A percentile compares a stretch with the other conserved stretches of the same genome.
phyloP scores from a whole-genome alignment of 2,888 invertebrate species.

The Sarcophaga caerulescens region DNA sequence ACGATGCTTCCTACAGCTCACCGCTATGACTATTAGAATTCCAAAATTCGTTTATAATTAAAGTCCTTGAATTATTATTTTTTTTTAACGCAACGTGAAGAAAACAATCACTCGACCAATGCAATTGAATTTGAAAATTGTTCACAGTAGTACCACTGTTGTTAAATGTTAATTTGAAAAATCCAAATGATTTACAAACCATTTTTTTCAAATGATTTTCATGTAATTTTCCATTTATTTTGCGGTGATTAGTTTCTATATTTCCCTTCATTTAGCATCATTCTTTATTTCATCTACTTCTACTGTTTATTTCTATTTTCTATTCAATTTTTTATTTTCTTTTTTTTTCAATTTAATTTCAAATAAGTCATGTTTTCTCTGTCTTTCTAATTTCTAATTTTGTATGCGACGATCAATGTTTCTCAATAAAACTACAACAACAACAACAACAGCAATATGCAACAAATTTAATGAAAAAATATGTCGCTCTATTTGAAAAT shows the following conservation, averaged over 20 bases:
- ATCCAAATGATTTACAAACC: constrained; percentile 15
- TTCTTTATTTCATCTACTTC: constrained; percentile 52
- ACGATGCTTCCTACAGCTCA: too few species aligned
- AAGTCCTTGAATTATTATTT: too few species aligned
- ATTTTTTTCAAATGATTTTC: background rate
- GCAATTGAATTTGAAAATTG: too few species aligned
- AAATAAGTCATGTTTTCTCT: constrained; percentile 47
- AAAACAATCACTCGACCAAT: too few species aligned
- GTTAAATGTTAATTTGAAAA: constrained; percentile 42
- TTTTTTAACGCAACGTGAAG: too few species aligned
- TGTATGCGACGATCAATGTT: constrained; percentile 49
- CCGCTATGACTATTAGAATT: too few species aligned
- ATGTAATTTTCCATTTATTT: constrained; percentile 5
- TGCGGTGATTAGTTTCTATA: constrained; percentile 29
- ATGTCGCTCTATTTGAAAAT: constrained; percentile 64
- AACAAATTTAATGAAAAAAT: constrained; percentile 26
- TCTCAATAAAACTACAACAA: constrained; percentile 58
- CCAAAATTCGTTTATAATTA: too few species aligned
- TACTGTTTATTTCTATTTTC: background rate
- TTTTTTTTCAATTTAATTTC: background rate
- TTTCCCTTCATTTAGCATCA: constrained; percentile 48
- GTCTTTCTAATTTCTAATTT: constrained; percentile 63
- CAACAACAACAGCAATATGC: background rate
- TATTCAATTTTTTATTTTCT: background rate
- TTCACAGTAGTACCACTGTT: too few species aligned